Evolutionary conservation across 2,113 vertebrate species (phyloP).

Genomic region (Hyaena hyaena): DNA sequence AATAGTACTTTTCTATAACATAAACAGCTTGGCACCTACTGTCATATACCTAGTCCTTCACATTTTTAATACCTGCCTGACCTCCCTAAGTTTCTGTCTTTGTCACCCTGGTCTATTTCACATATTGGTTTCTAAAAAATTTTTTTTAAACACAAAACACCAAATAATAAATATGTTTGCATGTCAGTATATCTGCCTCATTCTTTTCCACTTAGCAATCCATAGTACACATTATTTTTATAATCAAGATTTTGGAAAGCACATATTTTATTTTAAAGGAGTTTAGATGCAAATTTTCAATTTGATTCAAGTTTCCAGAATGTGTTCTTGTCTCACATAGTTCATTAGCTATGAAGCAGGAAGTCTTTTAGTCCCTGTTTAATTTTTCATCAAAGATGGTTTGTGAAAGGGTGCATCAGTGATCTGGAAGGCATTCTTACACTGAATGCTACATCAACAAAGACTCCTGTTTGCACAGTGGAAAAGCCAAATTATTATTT

Average conservation of each 20-base stretch:
- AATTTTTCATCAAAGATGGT: conserved; percentile 75
- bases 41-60: neutral
- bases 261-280: conserved; percentile 29
- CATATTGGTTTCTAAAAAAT: neutral
- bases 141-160: neutral
- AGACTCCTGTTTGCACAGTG: conserved; percentile 24
- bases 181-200: neutral
- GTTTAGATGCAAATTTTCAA: conserved; percentile 18
- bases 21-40: neutral
- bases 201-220: conserved; percentile 1
- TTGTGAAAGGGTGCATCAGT: neutral
- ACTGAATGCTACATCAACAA: neutral
- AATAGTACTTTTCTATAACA: neutral
- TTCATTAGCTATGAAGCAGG: conserved; percentile 59
- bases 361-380: conserved; percentile 66
- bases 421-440: conserved; percentile 20
- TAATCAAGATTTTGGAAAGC: conserved; percentile 33
- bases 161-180: neutral
- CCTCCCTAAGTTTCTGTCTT: neutral
- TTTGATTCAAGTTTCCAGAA: neutral
- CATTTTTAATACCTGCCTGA: neutral
- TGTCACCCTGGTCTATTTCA: neutral
- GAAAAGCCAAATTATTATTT: conserved; percentile 55
- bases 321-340: neutral
- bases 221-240: neutral